phyloP scores from a whole-genome alignment of 2,888 invertebrate species.

The Mythimna impura region DNA sequence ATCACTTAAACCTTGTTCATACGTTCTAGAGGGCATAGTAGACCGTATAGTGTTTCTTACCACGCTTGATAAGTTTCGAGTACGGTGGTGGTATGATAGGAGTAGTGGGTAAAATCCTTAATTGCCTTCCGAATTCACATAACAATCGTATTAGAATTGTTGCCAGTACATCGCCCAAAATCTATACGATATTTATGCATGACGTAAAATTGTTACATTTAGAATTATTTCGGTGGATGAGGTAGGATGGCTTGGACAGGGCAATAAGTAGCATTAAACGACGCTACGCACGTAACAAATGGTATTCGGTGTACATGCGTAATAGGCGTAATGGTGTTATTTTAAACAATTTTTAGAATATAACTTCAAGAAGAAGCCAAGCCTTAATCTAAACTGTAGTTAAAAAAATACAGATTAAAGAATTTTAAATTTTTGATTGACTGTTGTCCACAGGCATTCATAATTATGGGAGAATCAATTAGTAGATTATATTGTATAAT shows the following conservation, averaged over 20 bases:
- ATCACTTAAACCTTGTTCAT: no score
- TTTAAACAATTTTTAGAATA: conserved; percentile 28
- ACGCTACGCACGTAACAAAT: conserved; percentile 42
- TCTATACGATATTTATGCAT: conserved; percentile 1
- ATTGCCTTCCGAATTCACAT: conserved; percentile 32
- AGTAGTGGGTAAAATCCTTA: background rate
- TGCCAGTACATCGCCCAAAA: conserved; percentile 4
- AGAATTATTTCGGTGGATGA: conserved; percentile 34
- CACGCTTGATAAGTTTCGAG: no score
- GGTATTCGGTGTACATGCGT: conserved; percentile 34
- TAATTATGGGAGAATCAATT: background rate
- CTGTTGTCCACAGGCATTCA: background rate
- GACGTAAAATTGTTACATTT: conserved; percentile 27
- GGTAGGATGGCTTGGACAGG: conserved; percentile 24
- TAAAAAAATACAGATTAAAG: background rate
- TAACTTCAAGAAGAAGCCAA: conserved; percentile 7
- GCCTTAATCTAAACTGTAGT: background rate
- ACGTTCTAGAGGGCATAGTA: no score
- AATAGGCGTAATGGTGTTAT: conserved; percentile 15
- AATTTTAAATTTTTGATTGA: conserved; percentile 5
- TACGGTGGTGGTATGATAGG: no score
- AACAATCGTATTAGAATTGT: conserved; percentile 21
- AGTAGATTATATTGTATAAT: no score
- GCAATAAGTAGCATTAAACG: conserved; percentile 37
- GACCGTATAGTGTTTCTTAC: no score